phyloP scores from a whole-genome alignment of 1,140 invertebrate genomes.

The Bombus terrestris region DNA sequence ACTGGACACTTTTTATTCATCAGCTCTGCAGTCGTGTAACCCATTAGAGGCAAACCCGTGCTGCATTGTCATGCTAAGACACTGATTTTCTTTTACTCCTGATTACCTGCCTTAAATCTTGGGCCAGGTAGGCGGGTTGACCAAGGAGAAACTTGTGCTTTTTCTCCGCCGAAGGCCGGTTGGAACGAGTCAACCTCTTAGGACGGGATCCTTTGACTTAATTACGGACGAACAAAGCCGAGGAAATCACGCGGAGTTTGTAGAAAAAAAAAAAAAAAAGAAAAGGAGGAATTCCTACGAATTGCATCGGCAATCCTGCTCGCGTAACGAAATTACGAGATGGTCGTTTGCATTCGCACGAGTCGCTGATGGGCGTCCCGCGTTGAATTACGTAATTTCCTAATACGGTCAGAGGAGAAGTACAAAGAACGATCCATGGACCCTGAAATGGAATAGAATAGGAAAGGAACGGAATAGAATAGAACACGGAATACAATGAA shows the following conservation, averaged over 20 bases:
- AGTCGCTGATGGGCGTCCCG: constrained; percentile 35
- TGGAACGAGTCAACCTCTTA: constrained; percentile 32
- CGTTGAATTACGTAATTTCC: constrained; percentile 60
- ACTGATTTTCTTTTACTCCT: constrained; percentile 68
- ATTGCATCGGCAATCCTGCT: constrained; percentile 5
- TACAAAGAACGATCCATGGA: constrained; percentile 9
- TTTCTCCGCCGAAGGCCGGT: constrained; percentile 13
- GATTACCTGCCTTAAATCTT: constrained; percentile 60
- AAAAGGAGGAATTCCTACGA: not conserved
- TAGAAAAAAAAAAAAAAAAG: not conserved
- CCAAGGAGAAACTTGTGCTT: constrained; percentile 22
- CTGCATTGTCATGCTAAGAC: constrained; percentile 73
- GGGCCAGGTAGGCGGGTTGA: not conserved
- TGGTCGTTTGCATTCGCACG: constrained; percentile 42
- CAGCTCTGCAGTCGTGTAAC: constrained; percentile 48
- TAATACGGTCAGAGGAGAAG: constrained; percentile 40
- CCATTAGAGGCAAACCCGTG: constrained; percentile 63
- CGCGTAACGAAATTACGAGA: constrained; percentile 32
- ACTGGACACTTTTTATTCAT: constrained; percentile 56
- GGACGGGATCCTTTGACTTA: constrained; percentile 42
- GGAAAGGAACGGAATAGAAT: constrained; percentile 58
- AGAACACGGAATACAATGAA: constrained; percentile 60
- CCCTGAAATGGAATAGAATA: constrained; percentile 56
- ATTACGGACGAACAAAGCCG: constrained; percentile 40
- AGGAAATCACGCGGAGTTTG: constrained; percentile 29